phyloP scores from a whole-genome alignment of 1,140 invertebrate species.

The Anastatus disparis region DNA sequence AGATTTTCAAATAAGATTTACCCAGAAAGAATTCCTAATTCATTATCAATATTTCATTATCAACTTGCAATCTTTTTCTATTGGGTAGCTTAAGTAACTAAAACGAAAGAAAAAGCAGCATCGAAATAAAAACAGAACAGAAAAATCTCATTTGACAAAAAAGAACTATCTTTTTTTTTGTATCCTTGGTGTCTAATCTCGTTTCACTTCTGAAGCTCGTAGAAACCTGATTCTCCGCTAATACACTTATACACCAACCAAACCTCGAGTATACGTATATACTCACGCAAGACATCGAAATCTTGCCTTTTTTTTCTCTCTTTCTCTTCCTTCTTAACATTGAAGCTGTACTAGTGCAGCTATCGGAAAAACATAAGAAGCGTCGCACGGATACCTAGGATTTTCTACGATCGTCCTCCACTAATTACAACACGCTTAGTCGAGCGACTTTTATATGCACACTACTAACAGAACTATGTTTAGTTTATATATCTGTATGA shows the following conservation, averaged over 20 bases:
- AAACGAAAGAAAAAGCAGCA: conserved; percentile 1
- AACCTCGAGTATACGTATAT: neutral
- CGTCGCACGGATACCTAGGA: conserved; percentile 17
- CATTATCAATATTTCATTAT: conserved; percentile 37
- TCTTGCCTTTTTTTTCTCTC: conserved; percentile 18
- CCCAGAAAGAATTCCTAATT: conserved; percentile 12
- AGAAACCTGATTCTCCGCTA: neutral
- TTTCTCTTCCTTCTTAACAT: too few relatives aligned
- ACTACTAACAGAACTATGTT: too few relatives aligned
- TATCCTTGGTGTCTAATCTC: conserved; percentile 34
- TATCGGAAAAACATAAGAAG: conserved; percentile 37
- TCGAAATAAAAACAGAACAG: conserved; percentile 26
- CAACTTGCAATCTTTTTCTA: neutral
- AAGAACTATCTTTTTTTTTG: conserved; percentile 30
- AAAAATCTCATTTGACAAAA: conserved; percentile 30
- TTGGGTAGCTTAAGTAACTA: neutral
- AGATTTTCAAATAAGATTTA: conserved; percentile 8
- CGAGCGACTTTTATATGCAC: too few relatives aligned
- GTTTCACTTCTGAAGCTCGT: conserved; percentile 7
- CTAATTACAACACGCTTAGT: conserved; percentile 28
- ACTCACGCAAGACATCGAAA: neutral
- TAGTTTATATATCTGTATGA: too few relatives aligned
- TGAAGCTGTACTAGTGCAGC: neutral
- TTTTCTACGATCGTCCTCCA: conserved; percentile 27
- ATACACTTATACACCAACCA: neutral